Percentiles rank a stretch among this genome's conserved stretches.
Conservation (phyloP, 2,797 vertebrate genomes). For the Coregonus sp. region DNA sequence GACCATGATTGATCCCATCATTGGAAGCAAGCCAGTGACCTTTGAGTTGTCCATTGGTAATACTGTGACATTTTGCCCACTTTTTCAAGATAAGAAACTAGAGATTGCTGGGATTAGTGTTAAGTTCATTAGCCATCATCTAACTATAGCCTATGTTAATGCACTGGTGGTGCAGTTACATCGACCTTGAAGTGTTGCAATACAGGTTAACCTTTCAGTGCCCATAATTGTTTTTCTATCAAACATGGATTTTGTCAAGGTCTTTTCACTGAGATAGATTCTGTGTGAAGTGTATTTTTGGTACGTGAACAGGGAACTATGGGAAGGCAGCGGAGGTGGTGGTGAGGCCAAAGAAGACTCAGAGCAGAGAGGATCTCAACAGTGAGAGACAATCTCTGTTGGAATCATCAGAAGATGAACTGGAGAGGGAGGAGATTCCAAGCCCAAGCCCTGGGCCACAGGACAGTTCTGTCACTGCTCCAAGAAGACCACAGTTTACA, state of each 20-base stretch:
- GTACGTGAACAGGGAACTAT: conserved; percentile 77
- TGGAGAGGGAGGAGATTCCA: conserved; percentile 63
- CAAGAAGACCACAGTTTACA: conserved; percentile 76
- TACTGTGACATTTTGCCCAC: background rate
- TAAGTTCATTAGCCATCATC: background rate
- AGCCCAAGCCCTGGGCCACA: conserved; percentile 59
- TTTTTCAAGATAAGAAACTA: background rate
- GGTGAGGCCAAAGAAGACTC: conserved; percentile 68
- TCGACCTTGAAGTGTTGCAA: background rate
- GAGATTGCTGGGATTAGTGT: background rate
- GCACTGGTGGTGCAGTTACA: background rate
- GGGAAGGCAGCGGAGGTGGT: conserved; percentile 79
- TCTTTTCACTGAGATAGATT: background rate
- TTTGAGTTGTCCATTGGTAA: conserved; percentile 93
- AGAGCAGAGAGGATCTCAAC: conserved; percentile 44
- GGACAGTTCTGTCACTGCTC: conserved; percentile 75
- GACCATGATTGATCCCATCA: conserved; percentile 87
- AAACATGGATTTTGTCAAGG: background rate
- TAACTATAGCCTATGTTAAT: background rate
- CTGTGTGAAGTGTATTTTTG: background rate
- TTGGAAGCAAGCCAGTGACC: conserved; percentile 78
- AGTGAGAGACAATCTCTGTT: conserved; percentile 70
- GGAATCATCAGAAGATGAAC: conserved; percentile 60
- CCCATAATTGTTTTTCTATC: background rate
- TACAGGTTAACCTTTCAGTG: background rate